A percentile compares a stretch with the other conserved stretches of the same genome.
Conservation (phyloP, 2,113 vertebrate species). For the Paradoxurus hermaphroditus region DNA sequence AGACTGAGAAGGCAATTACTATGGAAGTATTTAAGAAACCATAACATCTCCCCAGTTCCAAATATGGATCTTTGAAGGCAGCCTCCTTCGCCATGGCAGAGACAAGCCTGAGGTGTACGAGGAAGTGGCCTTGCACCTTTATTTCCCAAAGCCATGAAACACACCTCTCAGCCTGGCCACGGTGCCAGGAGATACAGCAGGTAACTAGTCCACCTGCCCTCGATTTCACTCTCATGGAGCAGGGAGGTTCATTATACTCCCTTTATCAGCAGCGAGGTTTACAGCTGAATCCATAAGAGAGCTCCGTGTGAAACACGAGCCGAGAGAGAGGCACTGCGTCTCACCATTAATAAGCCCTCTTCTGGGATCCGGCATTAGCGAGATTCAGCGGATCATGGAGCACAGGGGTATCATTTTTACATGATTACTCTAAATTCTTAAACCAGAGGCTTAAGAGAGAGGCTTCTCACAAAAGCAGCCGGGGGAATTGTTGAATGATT, state of each 20-base stretch:
- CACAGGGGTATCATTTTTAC: constrained; percentile 93
- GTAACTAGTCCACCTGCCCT: constrained; percentile 68
- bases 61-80: constrained; percentile 48
- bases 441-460: constrained; percentile 91
- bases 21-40: constrained; percentile 48
- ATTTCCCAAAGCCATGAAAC: neutral
- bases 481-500: constrained; percentile 93
- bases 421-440: constrained; percentile 94
- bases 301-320: constrained; percentile 87
- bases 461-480: constrained; percentile 89
- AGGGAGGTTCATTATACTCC: constrained; percentile 83
- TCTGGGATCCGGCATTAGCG: constrained; percentile 89
- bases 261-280: constrained; percentile 88
- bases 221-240: constrained; percentile 73
- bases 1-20: neutral
- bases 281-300: constrained; percentile 87
- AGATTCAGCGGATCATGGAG: constrained; percentile 89
- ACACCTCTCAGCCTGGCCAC: constrained; percentile 27
- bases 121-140: fast-evolving
- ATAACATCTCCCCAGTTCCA: neutral
- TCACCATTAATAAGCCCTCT: constrained; percentile 91
- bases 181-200: constrained; percentile 64
- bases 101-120: neutral
- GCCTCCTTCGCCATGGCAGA: neutral
- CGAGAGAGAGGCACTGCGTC: constrained; percentile 84